These are phyloP conservation scores for Bos taurus DNA, from an alignment of 2,113 vertebrate species.

Conservation along the genomic window ARS-UCD2.0 NC_037328.1:130029501-130030000, in stretches of 20 bases:
- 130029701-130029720: not conserved
- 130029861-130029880: not conserved
- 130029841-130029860: not conserved
- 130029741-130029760: not conserved
- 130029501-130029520: not conserved
- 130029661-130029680: not conserved
- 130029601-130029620: not conserved
- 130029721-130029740: not conserved
- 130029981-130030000: accelerated
- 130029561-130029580: not conserved
- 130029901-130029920: not conserved
- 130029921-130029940: not conserved
- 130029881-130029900: not conserved
- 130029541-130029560: not conserved
- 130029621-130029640: not conserved
- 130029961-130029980: accelerated
- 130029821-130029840: accelerated
- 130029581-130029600: not conserved
- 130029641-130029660: not conserved
- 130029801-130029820: too few species aligned
- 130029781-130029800: not conserved
- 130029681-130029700: not conserved
- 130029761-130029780: not conserved
- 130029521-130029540: not conserved
- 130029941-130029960: not conserved